Evolutionary conservation across 2,888 invertebrate species (phyloP).

Genomic region (Herminia tarsipennalis): DNA sequence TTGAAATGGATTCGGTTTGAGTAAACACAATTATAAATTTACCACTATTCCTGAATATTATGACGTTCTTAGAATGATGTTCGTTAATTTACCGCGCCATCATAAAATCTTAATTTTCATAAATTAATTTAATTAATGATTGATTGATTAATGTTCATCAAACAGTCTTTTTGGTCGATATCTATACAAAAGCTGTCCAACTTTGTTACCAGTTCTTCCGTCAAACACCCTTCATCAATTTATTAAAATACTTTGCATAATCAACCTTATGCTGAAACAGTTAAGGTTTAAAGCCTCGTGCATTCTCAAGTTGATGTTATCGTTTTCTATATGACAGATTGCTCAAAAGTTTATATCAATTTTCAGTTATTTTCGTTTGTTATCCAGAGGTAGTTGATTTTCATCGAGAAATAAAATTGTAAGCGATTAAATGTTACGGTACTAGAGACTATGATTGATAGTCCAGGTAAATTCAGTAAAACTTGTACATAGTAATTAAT

Average conservation of each 20-base stretch:
- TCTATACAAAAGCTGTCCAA: slow-evolving; percentile 55
- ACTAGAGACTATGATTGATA: too few relatives aligned
- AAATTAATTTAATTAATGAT: slow-evolving; percentile 46
- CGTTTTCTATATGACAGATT: slow-evolving; percentile 40
- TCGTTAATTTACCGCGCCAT: slow-evolving; percentile 20
- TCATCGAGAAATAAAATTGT: background rate
- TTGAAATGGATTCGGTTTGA: too few relatives aligned
- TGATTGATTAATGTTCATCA: slow-evolving; percentile 56
- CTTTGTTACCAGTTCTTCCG: slow-evolving; percentile 44
- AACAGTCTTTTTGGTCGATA: slow-evolving; percentile 42
- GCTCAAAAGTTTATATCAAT: slow-evolving; percentile 39
- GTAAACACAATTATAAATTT: slow-evolving; percentile 3
- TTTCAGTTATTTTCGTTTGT: slow-evolving; percentile 36
- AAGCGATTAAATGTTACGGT: background rate
- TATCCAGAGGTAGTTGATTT: slow-evolving; percentile 15
- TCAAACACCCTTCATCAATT: slow-evolving; percentile 28
- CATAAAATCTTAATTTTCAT: slow-evolving; percentile 30
- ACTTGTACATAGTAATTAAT: too few relatives aligned
- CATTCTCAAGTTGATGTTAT: slow-evolving; percentile 20
- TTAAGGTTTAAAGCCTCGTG: slow-evolving; percentile 4
- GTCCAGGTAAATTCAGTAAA: too few relatives aligned
- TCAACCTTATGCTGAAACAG: background rate
- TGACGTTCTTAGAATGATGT: slow-evolving; percentile 12
- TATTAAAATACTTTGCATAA: background rate
- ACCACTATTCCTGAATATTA: slow-evolving; percentile 16